Conservation (phyloP, 2,888 invertebrate genomes). For the Polydrusus pterygomalis region DNA sequence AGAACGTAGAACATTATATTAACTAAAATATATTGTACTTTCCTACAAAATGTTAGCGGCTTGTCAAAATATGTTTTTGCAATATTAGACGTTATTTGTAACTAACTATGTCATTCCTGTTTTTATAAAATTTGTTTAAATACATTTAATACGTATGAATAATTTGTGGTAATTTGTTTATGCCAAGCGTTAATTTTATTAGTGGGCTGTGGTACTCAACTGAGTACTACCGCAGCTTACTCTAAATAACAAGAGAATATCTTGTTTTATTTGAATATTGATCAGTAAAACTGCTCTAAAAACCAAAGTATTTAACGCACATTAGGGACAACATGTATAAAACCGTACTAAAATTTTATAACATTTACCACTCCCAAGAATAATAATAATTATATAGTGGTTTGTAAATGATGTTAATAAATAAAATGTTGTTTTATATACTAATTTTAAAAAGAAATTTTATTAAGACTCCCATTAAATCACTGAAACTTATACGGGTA, state of each 20-base stretch:
- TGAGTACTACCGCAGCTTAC: neutral
- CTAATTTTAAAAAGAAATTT: slow-evolving; percentile 67
- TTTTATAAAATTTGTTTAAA: slow-evolving; percentile 6
- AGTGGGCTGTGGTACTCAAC: neutral
- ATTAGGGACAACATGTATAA: slow-evolving; percentile 38
- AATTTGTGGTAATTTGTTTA: slow-evolving; percentile 15
- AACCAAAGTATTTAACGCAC: slow-evolving; percentile 44
- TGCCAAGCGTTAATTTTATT: neutral
- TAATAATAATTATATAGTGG: slow-evolving; percentile 65
- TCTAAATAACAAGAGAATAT: neutral
- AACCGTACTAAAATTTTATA: slow-evolving; percentile 66
- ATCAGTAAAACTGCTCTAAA: slow-evolving; percentile 32
- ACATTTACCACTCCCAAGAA: slow-evolving; percentile 65
- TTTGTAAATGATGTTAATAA: slow-evolving; percentile 73
- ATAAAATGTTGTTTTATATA: slow-evolving; percentile 73
- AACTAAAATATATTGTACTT: slow-evolving; percentile 31
- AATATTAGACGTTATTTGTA: slow-evolving; percentile 21
- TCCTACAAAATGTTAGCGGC: slow-evolving; percentile 40
- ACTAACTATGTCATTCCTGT: neutral
- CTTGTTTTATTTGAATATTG: neutral
- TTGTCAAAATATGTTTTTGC: slow-evolving; percentile 23
- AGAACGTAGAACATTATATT: slow-evolving; percentile 28
- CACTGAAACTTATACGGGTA: slow-evolving; percentile 67
- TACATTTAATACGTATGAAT: slow-evolving; percentile 10
- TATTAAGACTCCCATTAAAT: slow-evolving; percentile 54